These are phyloP conservation scores for Simalia tracyae DNA, from an alignment of 2,797 vertebrate species.

Conservation along the genomic window DNA sequence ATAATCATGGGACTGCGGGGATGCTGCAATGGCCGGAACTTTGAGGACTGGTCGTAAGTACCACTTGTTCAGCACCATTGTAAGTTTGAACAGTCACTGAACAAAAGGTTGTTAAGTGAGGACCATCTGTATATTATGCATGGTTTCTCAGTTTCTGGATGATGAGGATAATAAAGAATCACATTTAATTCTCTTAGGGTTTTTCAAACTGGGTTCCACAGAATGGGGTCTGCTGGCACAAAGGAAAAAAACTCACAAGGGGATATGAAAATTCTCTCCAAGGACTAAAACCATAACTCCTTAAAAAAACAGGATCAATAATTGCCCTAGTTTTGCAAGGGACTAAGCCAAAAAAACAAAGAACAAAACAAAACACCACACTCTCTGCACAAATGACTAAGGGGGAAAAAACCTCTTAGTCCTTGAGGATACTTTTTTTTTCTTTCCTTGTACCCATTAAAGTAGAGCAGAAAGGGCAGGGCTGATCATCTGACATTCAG, in stretches of 20 bases:
- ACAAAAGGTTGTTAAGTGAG: not conserved
- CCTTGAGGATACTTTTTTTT: too few relatives aligned
- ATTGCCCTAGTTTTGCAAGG: not conserved
- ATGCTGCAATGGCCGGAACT: not conserved
- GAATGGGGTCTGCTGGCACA: not conserved
- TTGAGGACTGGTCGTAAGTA: not conserved
- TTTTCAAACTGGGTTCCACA: not conserved
- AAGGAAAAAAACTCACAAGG: not conserved
- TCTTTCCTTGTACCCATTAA: not conserved
- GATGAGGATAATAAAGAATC: not conserved
- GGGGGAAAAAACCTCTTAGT: too few relatives aligned
- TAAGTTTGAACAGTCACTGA: not conserved
- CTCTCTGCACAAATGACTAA: too few relatives aligned
- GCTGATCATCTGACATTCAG: too few relatives aligned
- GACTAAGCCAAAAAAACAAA: not conserved
- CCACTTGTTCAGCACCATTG: not conserved
- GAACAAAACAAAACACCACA: too few relatives aligned
- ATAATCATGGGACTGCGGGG: not conserved
- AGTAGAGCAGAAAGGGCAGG: not conserved
- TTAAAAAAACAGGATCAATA: not conserved
- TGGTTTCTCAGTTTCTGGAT: not conserved
- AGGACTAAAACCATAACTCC: not conserved
- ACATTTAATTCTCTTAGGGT: not conserved
- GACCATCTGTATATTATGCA: not conserved
- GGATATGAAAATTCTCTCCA: not conserved